Base-by-base conservation (phyloP, 2,113 vertebrate species). In the Callocephalon fimbriatum region DNA sequence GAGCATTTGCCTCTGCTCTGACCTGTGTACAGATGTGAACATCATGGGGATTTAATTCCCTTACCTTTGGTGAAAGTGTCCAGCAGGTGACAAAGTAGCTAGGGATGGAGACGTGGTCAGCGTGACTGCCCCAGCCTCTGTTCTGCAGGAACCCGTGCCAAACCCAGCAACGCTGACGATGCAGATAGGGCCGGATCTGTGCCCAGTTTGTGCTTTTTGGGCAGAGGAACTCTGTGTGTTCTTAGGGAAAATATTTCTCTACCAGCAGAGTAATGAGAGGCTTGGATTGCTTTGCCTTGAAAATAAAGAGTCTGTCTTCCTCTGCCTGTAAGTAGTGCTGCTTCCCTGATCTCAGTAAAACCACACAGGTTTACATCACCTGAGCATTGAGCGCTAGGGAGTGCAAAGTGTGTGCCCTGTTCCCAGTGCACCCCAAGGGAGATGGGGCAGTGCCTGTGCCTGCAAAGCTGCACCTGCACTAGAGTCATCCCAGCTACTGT, bases 311-410 rank as follows among this genome's bases (percentile, higher is more conserved):
- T 8, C 68, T 0, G 2, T 15, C 59, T 32, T 62, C 26, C 44
- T 38, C 66, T 21, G 48, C 61, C 27, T 40, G 26, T 32, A 10
- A 38, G 53, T 12, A n/a, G 25, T 2, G 0, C 31, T 1, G 12
- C 35, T 59, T 26, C 53, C 44, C 45, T n/a, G 50, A n/a, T 10
- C 38, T 42, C 45, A 0, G 54, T 3, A 53, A 38, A 71, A 15
- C 19, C 32, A 3, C 0, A 1, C 1, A 3, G 83, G 3, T 61
- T 61, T 61, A 0, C 38, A 21, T 11, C 23, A 1, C 2, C 56
- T 10, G 65, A 45, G 58, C 37, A 6, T 6, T 4, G 2, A 50
- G 50, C 2, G 2, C 23, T 15, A 7, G 26, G 47, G 66, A 26
- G 27, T 2, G 40, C 58, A 12, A 54, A 31, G 70, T 32, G 37